Conservation (phyloP, 2,797 vertebrate species). For the Periophthalmus magnuspinnatus region DNA sequence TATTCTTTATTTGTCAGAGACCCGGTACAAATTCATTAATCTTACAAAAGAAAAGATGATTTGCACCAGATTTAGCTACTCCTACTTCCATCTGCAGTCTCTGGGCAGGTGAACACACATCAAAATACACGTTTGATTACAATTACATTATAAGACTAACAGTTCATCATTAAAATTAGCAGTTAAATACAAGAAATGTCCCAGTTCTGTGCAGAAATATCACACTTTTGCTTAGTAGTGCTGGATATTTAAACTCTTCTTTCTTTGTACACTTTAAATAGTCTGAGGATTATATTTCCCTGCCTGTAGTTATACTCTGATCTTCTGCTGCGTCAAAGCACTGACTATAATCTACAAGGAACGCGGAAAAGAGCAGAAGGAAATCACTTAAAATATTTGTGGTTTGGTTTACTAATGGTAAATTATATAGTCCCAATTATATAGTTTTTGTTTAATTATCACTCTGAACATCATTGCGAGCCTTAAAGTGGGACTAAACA, state of each 20-base stretch:
- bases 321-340: slow-evolving; percentile 21
- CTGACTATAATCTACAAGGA: not conserved
- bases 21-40: no score
- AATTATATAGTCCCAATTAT: not conserved
- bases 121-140: no score
- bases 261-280: slow-evolving; percentile 61
- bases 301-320: slow-evolving; percentile 50
- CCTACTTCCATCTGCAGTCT: no score
- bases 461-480: no score
- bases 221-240: not conserved
- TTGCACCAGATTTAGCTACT: no score
- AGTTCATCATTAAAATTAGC: no score
- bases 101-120: no score
- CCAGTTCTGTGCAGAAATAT: not conserved
- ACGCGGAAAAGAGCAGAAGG: not conserved
- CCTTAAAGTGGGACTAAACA: no score
- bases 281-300: slow-evolving; percentile 64
- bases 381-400: not conserved
- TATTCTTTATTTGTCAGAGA: no score
- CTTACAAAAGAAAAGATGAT: no score
- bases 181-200: no score
- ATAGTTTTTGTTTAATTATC: not conserved
- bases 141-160: no score
- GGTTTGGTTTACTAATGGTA: not conserved
- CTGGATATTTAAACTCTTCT: not conserved